Evolutionary conservation across 2,888 invertebrate species (phyloP), one percentile per base, ranked within the genome.

Genomic region (Lepeophtheirus nordmannii): DNA sequence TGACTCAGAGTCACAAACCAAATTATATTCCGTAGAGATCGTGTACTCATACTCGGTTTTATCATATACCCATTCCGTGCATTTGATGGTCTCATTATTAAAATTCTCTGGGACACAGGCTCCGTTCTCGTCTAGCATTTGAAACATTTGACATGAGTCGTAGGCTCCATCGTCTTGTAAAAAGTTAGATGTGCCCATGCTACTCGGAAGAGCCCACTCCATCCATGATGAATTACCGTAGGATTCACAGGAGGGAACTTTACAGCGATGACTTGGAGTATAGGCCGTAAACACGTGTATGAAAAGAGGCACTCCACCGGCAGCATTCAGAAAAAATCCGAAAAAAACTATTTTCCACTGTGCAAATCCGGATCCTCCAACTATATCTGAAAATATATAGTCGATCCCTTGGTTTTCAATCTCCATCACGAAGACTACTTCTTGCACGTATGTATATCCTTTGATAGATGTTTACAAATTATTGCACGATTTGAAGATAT

Each of bases 1-100:
- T n/a, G n/a, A 30, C 39, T 61, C 37, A n/a, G 22, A n/a, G 30
- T 37, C 61, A 61, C 61, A 61, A n/a, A 61, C 61, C 5, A 61
- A 38, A 61, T 61, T 61, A 12, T 30, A 37, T 12, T n/a, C 8
- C 7, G 61, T 61, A 11, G 61, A 11, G 11, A 61, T 30, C 3
- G 61, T 61, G n/a, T 61, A 22, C 7, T 61, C 37, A 61, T 30
- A 61, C 9, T 30, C 7, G 1, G 61, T 37, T 30, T 61, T 61
- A 17, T 61, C 61, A 38, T 30, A 61, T 5, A 61, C 38, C n/a
- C n/a, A 61, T 17, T 61, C 61, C n/a, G 22, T n/a, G 9, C 61
- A 61, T 12, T 37, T 14, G 1, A n/a, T 37, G 5, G 61, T 61
- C 38, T 22, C 38, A 37, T 61, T 61, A 14, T 5, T 12, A 61